Percentiles rank a stretch among this genome's conserved stretches.
These are phyloP conservation scores for Polypterus bichir DNA, from an alignment of 2,113 vertebrate genomes.

Conservation along the genomic window DNA sequence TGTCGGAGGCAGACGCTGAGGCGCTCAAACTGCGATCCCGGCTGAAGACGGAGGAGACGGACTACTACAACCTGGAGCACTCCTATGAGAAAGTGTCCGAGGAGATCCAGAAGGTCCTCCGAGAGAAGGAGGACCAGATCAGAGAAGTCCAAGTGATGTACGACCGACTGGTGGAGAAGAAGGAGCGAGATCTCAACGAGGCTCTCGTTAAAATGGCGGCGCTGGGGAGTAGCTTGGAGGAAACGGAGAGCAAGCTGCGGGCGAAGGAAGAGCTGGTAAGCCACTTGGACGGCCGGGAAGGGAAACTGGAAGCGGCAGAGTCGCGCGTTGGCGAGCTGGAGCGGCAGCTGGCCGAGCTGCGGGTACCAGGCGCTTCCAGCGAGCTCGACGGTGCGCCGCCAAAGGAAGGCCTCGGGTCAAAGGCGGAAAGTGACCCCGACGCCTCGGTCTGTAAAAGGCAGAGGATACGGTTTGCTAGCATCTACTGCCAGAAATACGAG, in stretches of 20 bases:
- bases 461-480: conserved; percentile 80
- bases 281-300: conserved; percentile 51
- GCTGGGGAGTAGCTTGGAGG: conserved; percentile 71
- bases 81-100: conserved; percentile 61
- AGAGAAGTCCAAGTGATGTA: conserved; percentile 67
- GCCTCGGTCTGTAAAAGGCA: conserved; percentile 62
- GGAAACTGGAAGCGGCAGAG: conserved; percentile 45
- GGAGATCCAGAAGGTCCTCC: conserved; percentile 66
- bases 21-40: conserved; percentile 62
- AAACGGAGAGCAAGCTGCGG: conserved; percentile 67
- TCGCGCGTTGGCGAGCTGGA: conserved; percentile 38
- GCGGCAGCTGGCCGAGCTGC: conserved; percentile 17
- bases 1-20: conserved; percentile 61
- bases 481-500: conserved; percentile 83
- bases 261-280: conserved; percentile 65
- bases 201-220: conserved; percentile 73
- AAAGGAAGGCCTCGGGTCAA: conserved; percentile 20
- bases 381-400: not conserved
- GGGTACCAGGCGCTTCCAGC: conserved; percentile 16
- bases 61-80: conserved; percentile 64
- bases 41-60: conserved; percentile 61
- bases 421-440: conserved; percentile 40
- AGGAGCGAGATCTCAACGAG: conserved; percentile 73
- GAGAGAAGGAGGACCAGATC: conserved; percentile 78
- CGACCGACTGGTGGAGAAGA: conserved; percentile 61